Evolutionary conservation across 2,113 vertebrate genomes (phyloP).

Genomic region (Phalacrocorax brasilianus): DNA sequence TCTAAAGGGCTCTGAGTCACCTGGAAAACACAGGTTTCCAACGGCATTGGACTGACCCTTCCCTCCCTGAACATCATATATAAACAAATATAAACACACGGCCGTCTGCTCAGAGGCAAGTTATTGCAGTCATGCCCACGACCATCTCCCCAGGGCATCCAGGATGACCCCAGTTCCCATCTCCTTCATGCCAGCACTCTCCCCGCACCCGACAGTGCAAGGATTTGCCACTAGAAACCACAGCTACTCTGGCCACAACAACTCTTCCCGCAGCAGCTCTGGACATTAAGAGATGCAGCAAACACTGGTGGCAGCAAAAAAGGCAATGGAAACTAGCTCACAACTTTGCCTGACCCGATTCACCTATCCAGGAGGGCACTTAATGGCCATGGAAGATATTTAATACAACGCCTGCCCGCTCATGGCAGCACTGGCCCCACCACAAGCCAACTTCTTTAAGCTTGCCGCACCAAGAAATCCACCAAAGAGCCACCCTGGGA

Average conservation of each 20-base stretch:
- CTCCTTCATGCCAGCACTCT: too few relatives aligned
- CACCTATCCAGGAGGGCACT: too few relatives aligned
- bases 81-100: neutral
- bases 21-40: neutral
- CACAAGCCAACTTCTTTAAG: too few relatives aligned
- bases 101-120: neutral
- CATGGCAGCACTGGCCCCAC: accelerated
- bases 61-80: neutral
- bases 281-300: too few relatives aligned
- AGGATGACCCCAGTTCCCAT: too few relatives aligned
- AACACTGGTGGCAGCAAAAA: accelerated
- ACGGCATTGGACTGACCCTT: accelerated
- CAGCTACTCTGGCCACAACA: neutral
- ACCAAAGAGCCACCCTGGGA: neutral
- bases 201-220: accelerated
- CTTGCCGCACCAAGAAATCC: neutral
- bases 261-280: too few relatives aligned
- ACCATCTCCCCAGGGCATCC: neutral
- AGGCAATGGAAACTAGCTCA: neutral
- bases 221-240: too few relatives aligned
- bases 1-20: too few relatives aligned
- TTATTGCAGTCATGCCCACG: accelerated
- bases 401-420: accelerated
- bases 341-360: accelerated
- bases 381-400: too few relatives aligned